Base-by-base conservation (phyloP, 2,113 vertebrate species). In the Grus americana region DNA sequence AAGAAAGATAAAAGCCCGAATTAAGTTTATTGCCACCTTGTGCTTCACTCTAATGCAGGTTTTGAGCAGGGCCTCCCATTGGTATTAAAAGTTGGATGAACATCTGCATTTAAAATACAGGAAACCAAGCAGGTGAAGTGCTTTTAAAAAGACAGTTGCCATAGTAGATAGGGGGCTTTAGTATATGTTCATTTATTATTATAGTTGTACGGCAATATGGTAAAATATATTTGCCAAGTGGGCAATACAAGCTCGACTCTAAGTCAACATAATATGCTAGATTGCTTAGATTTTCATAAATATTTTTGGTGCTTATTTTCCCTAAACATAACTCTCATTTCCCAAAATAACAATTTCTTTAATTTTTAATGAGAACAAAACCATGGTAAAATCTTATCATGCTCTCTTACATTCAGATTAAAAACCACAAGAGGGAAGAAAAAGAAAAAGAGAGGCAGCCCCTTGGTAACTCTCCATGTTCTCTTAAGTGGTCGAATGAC, bases 291-390 rank as follows among this genome's bases (percentile, higher is more conserved):
- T 95, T 97, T 98, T 97, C 94, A 96, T 97, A 98, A 97, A 95
- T 96, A 96, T 92, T 96, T 97, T 95, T 96, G 95, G 94, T 92
- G 83, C 80, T 96, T 95, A 85, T 95, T 97, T 95, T 88, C 96
- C 89, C 86, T 91, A 96, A 97, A 97, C 88, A 92, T 97, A 97
- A 97, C 46, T 92, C 78, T 97, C 73, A 97, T 92, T 90, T 97
- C 89, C 94, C 93, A 81, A 97, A 97, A 96, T 87, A 97, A 97
- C 79, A 88, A 95, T 95, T 97, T 94, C 84, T 97, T 97, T 93
- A 97, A 91, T 97, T 97, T 96, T 98, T 96, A 98, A 97, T 95
- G 91, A 97, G 93, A 96, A 97, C 79, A 98, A 98, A 98, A 93
- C 75, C 71, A 95, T 61, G 72, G 85, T 85, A 96, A 86, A 79